A percentile compares a stretch with the other conserved stretches of the same genome.
Evolutionary conservation across 2,888 invertebrate species (phyloP).

Genomic region (Pseudolycoriella hygida): DNA sequence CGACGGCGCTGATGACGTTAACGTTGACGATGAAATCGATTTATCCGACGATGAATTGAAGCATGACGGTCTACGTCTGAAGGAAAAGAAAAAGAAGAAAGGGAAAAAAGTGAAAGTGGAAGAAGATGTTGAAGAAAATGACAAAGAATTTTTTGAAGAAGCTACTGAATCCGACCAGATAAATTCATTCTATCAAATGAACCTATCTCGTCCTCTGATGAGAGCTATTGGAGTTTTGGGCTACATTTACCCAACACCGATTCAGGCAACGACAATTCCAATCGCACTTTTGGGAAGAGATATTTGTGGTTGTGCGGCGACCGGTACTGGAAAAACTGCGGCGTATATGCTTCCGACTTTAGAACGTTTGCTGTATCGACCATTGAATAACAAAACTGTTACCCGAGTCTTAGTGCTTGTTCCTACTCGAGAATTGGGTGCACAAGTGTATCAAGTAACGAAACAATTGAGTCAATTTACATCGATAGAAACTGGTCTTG

Average conservation of each 20-base stretch:
- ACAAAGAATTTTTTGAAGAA: constrained; percentile 44
- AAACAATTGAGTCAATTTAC: constrained; percentile 81
- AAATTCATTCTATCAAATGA: constrained; percentile 84
- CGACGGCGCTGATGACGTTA: constrained; percentile 23
- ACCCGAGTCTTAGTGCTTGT: constrained; percentile 84
- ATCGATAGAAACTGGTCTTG: constrained; percentile 59
- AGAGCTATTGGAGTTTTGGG: constrained; percentile 79
- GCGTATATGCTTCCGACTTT: constrained; percentile 96
- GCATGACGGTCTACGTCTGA: constrained; percentile 48
- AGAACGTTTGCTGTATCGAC: constrained; percentile 79
- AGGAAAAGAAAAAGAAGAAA: constrained; percentile 40
- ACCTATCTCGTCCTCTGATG: constrained; percentile 80
- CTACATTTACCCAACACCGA: constrained; percentile 89
- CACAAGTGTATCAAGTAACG: constrained; percentile 92
- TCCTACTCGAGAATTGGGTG: constrained; percentile 93
- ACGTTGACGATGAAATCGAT: constrained; percentile 30
- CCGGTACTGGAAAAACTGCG: constrained; percentile 95
- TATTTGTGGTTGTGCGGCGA: constrained; percentile 96
- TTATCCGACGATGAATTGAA: constrained; percentile 65
- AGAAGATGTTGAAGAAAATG: constrained; percentile 27
- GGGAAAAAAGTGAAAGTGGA: constrained; percentile 32
- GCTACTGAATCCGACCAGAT: constrained; percentile 43
- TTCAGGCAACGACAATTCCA: constrained; percentile 90
- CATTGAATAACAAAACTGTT: constrained; percentile 45
- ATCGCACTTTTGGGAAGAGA: constrained; percentile 79